Percentiles rank a stretch among this genome's conserved stretches.
These are phyloP conservation scores for Telmatochromis sp. DNA, from an alignment of 2,113 vertebrate species.

Conservation along the genomic window DNA sequence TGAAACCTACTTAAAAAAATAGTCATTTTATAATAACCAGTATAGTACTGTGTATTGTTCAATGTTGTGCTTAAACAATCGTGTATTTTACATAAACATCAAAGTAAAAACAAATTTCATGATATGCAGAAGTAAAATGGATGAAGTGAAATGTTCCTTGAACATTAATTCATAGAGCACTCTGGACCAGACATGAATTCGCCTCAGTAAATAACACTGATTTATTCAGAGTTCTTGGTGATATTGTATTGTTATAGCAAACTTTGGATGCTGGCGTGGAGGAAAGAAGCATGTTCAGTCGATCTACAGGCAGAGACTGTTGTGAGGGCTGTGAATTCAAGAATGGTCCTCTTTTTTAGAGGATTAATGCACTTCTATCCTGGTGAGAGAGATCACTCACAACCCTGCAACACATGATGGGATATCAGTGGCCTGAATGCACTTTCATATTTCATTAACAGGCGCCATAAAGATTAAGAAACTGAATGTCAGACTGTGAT, in stretches of 20 bases:
- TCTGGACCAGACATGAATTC: background rate
- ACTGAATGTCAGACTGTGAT: background rate
- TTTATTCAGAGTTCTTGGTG: background rate
- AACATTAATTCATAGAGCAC: background rate
- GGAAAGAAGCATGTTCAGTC: background rate
- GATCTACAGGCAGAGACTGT: constrained; percentile 28
- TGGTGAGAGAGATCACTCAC: background rate
- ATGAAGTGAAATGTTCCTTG: background rate
- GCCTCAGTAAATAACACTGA: background rate
- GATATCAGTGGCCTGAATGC: background rate
- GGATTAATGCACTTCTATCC: constrained; percentile 43
- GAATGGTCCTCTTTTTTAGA: constrained; percentile 55
- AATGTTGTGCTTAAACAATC: background rate
- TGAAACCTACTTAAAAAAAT: constrained; percentile 13
- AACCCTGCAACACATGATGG: background rate
- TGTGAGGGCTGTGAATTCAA: constrained; percentile 22
- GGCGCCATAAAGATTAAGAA: background rate
- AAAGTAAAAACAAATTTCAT: background rate
- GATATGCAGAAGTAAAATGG: background rate
- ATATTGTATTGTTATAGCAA: background rate
- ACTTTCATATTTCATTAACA: background rate
- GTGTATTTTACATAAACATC: background rate
- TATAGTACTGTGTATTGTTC: background rate
- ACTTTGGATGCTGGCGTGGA: background rate
- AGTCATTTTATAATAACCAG: constrained; percentile 39